These are phyloP conservation scores for Anagyrus pseudococci DNA, from an alignment of 2,888 invertebrate genomes.

Conservation along the genomic window DNA sequence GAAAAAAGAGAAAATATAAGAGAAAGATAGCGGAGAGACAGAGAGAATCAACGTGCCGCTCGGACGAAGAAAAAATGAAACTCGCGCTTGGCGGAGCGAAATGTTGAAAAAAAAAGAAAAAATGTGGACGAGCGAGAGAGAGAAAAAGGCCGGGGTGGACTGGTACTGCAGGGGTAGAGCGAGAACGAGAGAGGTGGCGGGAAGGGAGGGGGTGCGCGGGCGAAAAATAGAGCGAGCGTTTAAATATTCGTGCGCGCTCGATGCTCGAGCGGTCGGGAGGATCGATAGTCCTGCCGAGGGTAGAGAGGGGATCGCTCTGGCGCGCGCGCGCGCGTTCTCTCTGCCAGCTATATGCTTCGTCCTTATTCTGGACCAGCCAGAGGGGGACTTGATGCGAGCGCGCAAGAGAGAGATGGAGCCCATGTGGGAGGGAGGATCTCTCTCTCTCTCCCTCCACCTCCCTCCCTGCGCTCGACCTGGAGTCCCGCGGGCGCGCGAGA, in stretches of 20 bases:
- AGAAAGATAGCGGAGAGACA: not conserved
- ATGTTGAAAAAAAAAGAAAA: not conserved
- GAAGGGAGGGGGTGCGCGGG: conserved; percentile 28
- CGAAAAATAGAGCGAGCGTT: conserved; percentile 39
- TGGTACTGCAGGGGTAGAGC: conserved; percentile 4
- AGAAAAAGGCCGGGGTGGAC: conserved; percentile 31
- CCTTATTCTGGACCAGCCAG: conserved; percentile 28
- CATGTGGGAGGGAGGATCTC: not conserved
- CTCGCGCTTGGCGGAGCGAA: no score
- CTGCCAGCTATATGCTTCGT: not conserved
- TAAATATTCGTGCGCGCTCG: conserved; percentile 38
- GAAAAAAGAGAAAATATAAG: no score
- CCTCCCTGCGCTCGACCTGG: no score
- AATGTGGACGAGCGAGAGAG: conserved; percentile 21
- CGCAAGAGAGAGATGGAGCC: not conserved
- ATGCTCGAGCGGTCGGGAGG: conserved; percentile 23
- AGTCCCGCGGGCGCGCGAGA: no score
- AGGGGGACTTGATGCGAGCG: not conserved
- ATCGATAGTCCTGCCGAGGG: conserved; percentile 36
- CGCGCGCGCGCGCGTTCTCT: conserved; percentile 4
- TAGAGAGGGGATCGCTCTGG: not conserved
- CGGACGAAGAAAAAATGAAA: not conserved
- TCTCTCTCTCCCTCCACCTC: no score
- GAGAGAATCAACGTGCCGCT: not conserved
- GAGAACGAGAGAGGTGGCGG: no score